phyloP scores from a whole-genome alignment of 2,797 vertebrate genomes.

The Eurystomus glaucurus region DNA sequence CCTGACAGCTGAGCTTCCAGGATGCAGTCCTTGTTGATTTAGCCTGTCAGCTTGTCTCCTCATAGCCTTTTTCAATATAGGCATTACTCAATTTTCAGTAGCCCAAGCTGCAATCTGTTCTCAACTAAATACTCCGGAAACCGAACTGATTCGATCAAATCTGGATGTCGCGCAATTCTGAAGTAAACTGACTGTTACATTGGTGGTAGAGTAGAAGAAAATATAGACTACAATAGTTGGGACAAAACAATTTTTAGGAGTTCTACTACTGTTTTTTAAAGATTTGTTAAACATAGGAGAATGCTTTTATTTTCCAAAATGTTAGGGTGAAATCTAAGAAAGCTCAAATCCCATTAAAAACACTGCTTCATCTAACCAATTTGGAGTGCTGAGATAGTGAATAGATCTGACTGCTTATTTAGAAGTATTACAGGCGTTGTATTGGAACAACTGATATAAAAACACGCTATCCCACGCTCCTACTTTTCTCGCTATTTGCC shows the following conservation, averaged over 20 bases:
- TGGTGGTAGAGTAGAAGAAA: not conserved
- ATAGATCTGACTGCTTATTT: slow-evolving; percentile 50
- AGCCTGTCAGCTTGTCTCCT: not conserved
- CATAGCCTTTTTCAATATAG: not conserved
- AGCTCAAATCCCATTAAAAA: slow-evolving; percentile 12
- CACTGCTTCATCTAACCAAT: not conserved
- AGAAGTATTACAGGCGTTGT: slow-evolving; percentile 61
- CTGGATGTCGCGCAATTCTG: not conserved
- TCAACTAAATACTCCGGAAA: not conserved
- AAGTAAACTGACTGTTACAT: not conserved
- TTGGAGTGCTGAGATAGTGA: slow-evolving; percentile 24
- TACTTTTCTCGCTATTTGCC: slow-evolving; percentile 78
- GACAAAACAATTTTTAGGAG: not conserved
- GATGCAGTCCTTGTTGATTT: not conserved
- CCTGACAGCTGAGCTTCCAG: not conserved
- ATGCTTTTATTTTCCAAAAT: not conserved
- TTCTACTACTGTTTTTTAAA: not conserved
- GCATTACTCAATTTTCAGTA: not conserved
- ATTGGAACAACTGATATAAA: slow-evolving; percentile 74
- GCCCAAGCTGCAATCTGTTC: not conserved
- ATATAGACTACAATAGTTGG: not conserved
- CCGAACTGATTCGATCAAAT: not conserved
- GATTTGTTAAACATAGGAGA: not conserved
- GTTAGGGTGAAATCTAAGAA: not conserved
- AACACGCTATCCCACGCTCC: slow-evolving; percentile 69